Percentiles rank a stretch among this genome's conserved stretches.
Evolutionary conservation across 2,888 invertebrate genomes (phyloP).

Genomic region (Dynastes tityus): DNA sequence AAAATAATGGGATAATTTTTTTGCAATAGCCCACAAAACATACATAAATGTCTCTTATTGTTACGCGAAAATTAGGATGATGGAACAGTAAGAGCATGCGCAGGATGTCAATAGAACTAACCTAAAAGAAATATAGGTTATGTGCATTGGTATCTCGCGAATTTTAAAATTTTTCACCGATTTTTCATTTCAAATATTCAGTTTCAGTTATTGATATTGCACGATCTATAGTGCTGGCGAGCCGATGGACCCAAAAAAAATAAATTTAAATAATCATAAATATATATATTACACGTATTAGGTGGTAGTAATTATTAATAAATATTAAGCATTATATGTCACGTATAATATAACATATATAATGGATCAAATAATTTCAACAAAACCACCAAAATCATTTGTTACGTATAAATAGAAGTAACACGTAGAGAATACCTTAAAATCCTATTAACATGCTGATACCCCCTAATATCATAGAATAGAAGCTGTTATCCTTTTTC

Average conservation of each 20-base stretch:
- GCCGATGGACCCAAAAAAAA: slow-evolving; percentile 50
- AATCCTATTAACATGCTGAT: too few relatives aligned
- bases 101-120: not conserved
- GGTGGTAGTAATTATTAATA: not conserved
- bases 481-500: not conserved
- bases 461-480: too few relatives aligned
- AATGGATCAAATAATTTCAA: too few relatives aligned
- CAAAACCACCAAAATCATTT: too few relatives aligned
- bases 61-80: slow-evolving; percentile 11
- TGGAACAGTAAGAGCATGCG: slow-evolving; percentile 57
- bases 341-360: too few relatives aligned
- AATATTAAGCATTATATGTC: too few relatives aligned
- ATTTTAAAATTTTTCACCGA: slow-evolving; percentile 65
- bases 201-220: slow-evolving; percentile 61
- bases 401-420: too few relatives aligned
- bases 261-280: slow-evolving; percentile 24
- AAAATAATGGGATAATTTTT: slow-evolving; percentile 64
- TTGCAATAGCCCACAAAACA: slow-evolving; percentile 69
- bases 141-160: slow-evolving; percentile 57
- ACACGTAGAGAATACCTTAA: too few relatives aligned
- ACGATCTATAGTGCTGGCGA: slow-evolving; percentile 33
- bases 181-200: slow-evolving; percentile 61
- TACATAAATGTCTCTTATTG: slow-evolving; percentile 33
- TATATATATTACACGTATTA: not conserved
- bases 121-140: too few relatives aligned